Base-by-base conservation (phyloP, 2,888 invertebrate genomes). In the Myathropa florea region DNA sequence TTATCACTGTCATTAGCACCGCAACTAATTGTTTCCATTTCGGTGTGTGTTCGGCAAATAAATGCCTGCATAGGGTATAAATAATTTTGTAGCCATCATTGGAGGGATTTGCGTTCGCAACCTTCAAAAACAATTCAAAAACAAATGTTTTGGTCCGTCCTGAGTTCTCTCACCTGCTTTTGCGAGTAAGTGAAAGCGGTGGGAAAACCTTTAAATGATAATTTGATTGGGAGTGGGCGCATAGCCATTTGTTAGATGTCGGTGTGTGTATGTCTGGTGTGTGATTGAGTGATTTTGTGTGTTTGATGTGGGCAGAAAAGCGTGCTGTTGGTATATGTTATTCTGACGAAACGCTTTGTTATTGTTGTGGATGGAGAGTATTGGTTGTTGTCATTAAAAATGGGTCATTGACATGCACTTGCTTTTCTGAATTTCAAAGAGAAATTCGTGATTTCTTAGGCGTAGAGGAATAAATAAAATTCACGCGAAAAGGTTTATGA, bases 1-100 rank as follows among this genome's bases (percentile, higher is more conserved):
- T 86, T 86, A 86, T 86, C 86, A 83, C 83, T 88, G 88, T 88
- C 88, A 88, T 88, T 88, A 88, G 80, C 88, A 88, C 81, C 88
- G 79, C 83, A 86, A 86, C 86, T 86, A 86, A 86, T 86, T 86
- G 86, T 86, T 86, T 86, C 73, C 39, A 83, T 83, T 86, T 75
- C 53, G 73, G 57, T 64, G 72, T 77, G 59, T 55, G 26, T 68
- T 81, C 46, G 63, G 67, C 46, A 77, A 85, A 81, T 77, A 68
- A 81, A 85, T 77, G 76, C 72, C 81, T 81, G 39, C 63, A 63
- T 59, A 55, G 57, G 57, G 12, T 63, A 85, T 81, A 77, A 84
- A 80, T 80, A 84, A 84, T 80, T 80, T 71, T 67, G 75, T 39
- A 73, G 70, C 60, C 65, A 71, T 23, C 70, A 72, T 23, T 63